Evolutionary conservation across 2,888 invertebrate species (phyloP), one percentile per base, ranked within the genome.

Genomic region (Falcaria lacertinaria): DNA sequence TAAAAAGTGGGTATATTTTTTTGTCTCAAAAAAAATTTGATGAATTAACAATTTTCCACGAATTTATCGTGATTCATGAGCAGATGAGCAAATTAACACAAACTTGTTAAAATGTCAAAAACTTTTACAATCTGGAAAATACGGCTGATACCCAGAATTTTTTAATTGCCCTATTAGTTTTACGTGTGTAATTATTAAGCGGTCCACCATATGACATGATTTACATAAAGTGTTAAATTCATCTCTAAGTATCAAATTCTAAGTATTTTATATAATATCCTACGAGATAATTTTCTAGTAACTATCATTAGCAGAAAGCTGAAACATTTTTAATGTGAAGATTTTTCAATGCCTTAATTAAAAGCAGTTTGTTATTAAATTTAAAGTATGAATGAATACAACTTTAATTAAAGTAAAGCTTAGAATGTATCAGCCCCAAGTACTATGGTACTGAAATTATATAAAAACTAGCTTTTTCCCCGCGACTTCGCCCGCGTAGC

Each of bases 221-320:
- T 11, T 11, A 11, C 28, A 28, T 28, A 33, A 19, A 15, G 37
- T 13, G 28, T 5, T 39, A 16, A 15, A 16, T 17, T 11, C 2
- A 44, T 34, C 25, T 44, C 13, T 57, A 60, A n/a, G n/a, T 60
- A 11, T 11, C 7, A 11, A 28, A 28, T 11, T 28, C 11, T 7
- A 1, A 3, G 11, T 28, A 7, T 11, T 28, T 28, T 11, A 28
- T 11, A 28, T 28, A n/a, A n/a, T n/a, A n/a, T n/a, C n/a, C n/a
- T n/a, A n/a, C n/a, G 2, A 2, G 2, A 2, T 11, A 11, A 28
- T 11, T 11, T 28, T 11, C 1, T 11, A 22, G 22, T 22, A 11
- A 28, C 11, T 28, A 28, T 28, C 28, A 3, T 3, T 28, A 11
- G 2, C 11, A 11, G 28, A 28, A 11, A 11, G 11, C 7, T 5